Evolutionary conservation across 2,888 invertebrate species (phyloP).

Genomic region (Hoplodrina blanda): DNA sequence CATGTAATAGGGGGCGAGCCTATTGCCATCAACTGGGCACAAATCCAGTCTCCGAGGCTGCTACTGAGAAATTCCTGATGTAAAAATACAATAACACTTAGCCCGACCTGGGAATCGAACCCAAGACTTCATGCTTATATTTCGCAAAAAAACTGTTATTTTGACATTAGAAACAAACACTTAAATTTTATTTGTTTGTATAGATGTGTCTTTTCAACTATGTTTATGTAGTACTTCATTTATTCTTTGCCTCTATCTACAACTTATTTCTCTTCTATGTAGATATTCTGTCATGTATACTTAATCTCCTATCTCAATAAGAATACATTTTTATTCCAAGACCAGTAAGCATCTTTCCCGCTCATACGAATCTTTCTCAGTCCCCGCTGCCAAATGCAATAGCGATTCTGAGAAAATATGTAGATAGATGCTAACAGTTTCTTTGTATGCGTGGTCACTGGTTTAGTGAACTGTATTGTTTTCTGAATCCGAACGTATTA

Average conservation of each 20-base stretch:
- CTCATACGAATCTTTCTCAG: constrained; percentile 27
- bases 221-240: constrained; percentile 2
- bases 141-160: no score
- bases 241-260: not conserved
- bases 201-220: not conserved
- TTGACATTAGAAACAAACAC: no score
- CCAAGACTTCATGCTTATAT: no score
- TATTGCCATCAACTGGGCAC: no score
- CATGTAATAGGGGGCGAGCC: no score
- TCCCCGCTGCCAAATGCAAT: constrained; percentile 53
- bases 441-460: constrained; percentile 37
- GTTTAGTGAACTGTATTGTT: constrained; percentile 25
- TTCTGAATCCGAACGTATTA: constrained; percentile 10
- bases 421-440: constrained; percentile 36
- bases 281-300: constrained; percentile 19
- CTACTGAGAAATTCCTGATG: no score
- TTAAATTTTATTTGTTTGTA: no score
- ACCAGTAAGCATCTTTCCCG: constrained; percentile 31
- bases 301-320: constrained; percentile 31
- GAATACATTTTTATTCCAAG: constrained; percentile 36
- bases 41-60: no score
- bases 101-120: no score
- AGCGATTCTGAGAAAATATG: constrained; percentile 36
- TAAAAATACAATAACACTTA: no score
- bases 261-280: constrained; percentile 26